These are phyloP conservation scores for Achatina immaculata DNA, from an alignment of 1,140 invertebrate genomes.

Conservation along the genomic window DNA sequence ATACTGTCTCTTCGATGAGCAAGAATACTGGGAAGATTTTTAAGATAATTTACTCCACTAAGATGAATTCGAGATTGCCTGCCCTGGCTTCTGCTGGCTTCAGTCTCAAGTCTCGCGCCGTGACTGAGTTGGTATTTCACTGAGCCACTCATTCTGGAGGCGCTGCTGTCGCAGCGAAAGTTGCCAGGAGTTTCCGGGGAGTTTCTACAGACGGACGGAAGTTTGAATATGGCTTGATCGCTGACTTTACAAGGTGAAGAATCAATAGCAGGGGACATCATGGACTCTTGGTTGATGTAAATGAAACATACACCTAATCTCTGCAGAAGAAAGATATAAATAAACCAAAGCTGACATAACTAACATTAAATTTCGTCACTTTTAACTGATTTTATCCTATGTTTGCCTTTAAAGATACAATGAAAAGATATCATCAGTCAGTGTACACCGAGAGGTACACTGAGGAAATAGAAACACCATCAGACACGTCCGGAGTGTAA, in stretches of 20 bases:
- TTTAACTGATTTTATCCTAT: too few relatives aligned
- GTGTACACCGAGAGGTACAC: too few relatives aligned
- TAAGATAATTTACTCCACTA: not conserved
- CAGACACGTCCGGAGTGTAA: not conserved
- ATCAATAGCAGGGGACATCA: conserved; percentile 10
- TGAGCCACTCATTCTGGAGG: not conserved
- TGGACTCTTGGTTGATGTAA: too few relatives aligned
- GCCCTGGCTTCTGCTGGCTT: too few relatives aligned
- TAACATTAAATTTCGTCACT: too few relatives aligned
- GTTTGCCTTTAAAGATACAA: too few relatives aligned
- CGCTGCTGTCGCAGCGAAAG: not conserved
- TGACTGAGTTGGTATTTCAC: not conserved
- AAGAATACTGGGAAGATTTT: not conserved
- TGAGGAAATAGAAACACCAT: not conserved
- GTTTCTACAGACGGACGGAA: not conserved
- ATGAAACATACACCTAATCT: too few relatives aligned
- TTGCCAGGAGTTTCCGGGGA: not conserved
- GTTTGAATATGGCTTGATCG: not conserved
- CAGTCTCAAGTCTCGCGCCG: not conserved
- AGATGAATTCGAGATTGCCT: not conserved
- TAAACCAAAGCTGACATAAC: too few relatives aligned
- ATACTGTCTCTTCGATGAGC: not conserved
- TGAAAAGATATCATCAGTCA: too few relatives aligned
- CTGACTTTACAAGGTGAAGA: not conserved
- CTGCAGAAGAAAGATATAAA: too few relatives aligned